Evolutionary conservation across 92 coral and sea anemone genomes (phyloP).

Genomic region (Metridium senile): DNA sequence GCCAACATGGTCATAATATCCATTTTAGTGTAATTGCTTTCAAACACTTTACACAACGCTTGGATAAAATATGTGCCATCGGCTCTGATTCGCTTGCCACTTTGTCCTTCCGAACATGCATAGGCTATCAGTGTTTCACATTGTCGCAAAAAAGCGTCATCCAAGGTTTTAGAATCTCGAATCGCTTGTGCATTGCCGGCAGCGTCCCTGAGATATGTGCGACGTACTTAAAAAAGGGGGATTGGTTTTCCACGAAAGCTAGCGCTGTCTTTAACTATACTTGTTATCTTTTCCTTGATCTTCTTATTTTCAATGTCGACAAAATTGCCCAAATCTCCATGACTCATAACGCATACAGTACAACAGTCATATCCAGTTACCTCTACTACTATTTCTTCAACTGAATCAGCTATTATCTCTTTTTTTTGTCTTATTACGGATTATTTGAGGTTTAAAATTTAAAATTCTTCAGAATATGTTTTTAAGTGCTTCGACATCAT

Average conservation of each 20-base stretch:
- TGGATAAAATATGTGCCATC: constrained; percentile 17
- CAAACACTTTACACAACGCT: not conserved
- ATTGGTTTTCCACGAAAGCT: constrained; percentile 38
- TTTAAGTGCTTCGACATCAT: constrained; percentile 5
- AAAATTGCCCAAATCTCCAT: not conserved
- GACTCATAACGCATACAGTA: constrained; percentile 21
- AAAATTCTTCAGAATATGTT: not conserved
- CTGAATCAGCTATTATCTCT: not conserved
- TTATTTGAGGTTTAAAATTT: not conserved
- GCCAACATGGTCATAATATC: constrained; percentile 1
- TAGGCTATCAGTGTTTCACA: constrained; percentile 13
- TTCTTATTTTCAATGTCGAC: not conserved
- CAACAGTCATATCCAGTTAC: not conserved
- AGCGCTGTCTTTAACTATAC: not conserved
- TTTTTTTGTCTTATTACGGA: not conserved
- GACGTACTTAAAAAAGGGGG: constrained; percentile 43
- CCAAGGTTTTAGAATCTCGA: no score
- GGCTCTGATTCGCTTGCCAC: not conserved
- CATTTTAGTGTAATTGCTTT: not conserved
- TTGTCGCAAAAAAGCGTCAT: no score
- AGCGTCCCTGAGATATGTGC: constrained; percentile 1
- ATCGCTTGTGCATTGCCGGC: no score
- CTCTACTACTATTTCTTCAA: not conserved
- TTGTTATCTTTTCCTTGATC: not conserved
- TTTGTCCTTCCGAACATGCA: not conserved